These are phyloP conservation scores for Thunnus albacares DNA, from an alignment of 2,797 vertebrate genomes.

Conservation along the genomic window DNA sequence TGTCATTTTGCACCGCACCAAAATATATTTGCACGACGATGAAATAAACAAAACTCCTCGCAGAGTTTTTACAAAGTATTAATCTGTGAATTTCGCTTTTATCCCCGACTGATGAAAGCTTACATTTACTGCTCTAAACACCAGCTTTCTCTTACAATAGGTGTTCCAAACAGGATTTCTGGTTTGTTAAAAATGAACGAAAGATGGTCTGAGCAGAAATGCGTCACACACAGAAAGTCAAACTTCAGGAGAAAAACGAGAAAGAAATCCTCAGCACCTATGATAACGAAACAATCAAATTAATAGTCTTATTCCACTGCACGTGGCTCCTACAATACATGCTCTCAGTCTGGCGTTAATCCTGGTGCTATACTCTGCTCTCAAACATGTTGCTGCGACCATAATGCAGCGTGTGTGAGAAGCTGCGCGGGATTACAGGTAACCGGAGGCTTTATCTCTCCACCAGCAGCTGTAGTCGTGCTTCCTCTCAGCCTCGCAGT, in stretches of 20 bases:
- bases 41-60: conserved; percentile 9
- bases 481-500: conserved; percentile 55
- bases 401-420: conserved; percentile 29
- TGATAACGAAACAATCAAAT: neutral
- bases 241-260: neutral
- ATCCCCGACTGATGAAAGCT: neutral
- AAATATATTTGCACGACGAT: neutral
- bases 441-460: conserved; percentile 70
- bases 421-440: conserved; percentile 75
- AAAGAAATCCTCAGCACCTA: neutral
- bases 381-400: conserved; percentile 6
- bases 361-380: neutral
- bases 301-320: neutral
- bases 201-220: neutral
- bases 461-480: conserved; percentile 56
- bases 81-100: conserved; percentile 20
- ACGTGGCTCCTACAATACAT: neutral
- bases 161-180: neutral
- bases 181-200: neutral
- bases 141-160: neutral
- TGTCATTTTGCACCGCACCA: neutral
- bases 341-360: conserved; percentile 16
- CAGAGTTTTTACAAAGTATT: conserved; percentile 11
- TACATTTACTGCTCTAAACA: conserved; percentile 9
- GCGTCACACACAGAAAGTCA: conserved; percentile 1